A percentile compares a stretch with the other conserved stretches of the same genome.
Conservation (phyloP, 2,113 vertebrate genomes). For the Dicaeum eximium region DNA sequence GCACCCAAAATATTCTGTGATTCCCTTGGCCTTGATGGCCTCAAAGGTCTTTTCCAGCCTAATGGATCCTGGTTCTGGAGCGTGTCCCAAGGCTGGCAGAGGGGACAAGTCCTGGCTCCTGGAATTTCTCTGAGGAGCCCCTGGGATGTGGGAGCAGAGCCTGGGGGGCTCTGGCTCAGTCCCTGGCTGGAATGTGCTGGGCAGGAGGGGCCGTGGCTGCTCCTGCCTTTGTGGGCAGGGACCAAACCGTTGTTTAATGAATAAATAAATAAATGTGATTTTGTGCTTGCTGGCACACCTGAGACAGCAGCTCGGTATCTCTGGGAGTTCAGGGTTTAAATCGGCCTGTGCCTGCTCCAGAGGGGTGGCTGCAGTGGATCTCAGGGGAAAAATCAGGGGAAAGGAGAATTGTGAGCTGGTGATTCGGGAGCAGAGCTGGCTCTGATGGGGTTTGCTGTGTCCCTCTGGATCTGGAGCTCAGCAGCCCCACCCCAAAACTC, state of each 20-base stretch:
- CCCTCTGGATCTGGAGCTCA: not conserved
- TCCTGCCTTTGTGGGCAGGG: not conserved
- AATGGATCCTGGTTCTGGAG: not conserved
- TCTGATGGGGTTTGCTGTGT: not conserved
- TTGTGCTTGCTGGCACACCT: not conserved
- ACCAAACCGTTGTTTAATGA: too few species aligned
- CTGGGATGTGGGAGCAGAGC: not conserved
- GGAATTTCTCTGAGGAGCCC: accelerated
- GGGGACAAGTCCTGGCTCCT: not conserved
- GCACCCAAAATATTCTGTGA: accelerated
- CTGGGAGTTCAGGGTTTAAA: not conserved
- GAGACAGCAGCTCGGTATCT: accelerated
- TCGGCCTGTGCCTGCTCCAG: accelerated
- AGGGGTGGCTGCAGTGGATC: not conserved
- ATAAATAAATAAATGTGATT: accelerated
- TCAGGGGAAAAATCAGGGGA: not conserved
- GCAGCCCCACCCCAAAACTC: not conserved
- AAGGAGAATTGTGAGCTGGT: not conserved
- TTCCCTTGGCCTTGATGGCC: not conserved
- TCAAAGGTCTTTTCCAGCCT: not conserved
- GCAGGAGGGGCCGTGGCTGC: not conserved
- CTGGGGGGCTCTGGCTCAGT: too few species aligned
- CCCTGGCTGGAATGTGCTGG: not conserved
- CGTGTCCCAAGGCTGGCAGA: accelerated
- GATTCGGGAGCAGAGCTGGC: not conserved